Conservation (phyloP, 2,888 invertebrate genomes). For the Ditula angustiorana region DNA sequence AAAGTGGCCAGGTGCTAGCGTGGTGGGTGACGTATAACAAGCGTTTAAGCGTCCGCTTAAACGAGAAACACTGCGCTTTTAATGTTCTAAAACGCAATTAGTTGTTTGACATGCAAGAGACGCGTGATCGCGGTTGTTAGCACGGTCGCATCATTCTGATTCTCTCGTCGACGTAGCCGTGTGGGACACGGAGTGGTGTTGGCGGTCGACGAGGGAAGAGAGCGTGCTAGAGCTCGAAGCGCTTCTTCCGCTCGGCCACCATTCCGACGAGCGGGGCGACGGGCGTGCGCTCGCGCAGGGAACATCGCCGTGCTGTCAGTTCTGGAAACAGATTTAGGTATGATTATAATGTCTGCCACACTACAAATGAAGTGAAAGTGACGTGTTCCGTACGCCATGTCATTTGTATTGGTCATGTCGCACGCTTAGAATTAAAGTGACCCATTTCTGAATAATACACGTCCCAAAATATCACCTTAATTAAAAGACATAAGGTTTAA, state of each 20-base stretch:
- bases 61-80: background rate
- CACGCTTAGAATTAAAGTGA: too few species aligned
- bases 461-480: too few species aligned
- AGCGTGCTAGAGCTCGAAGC: conserved; percentile 78
- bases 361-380: too few species aligned
- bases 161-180: conserved; percentile 18
- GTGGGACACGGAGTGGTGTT: conserved; percentile 10
- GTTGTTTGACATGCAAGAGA: background rate
- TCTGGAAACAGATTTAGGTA: conserved; percentile 56
- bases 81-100: background rate
- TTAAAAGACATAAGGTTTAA: too few species aligned
- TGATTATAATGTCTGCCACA: too few species aligned
- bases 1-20: conserved; percentile 79
- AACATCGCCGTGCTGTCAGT: conserved; percentile 72
- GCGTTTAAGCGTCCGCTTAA: too few species aligned
- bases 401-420: too few species aligned
- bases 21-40: conserved; percentile 66
- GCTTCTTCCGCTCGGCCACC: conserved; percentile 90
- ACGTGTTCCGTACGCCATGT: too few species aligned
- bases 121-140: background rate
- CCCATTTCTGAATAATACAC: too few species aligned
- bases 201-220: conserved; percentile 18
- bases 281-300: conserved; percentile 69
- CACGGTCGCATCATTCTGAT: conserved; percentile 10
- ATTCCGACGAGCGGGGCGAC: conserved; percentile 87